Base-by-base conservation (phyloP, 1,140 invertebrate species). In the Aphelinus certus region DNA sequence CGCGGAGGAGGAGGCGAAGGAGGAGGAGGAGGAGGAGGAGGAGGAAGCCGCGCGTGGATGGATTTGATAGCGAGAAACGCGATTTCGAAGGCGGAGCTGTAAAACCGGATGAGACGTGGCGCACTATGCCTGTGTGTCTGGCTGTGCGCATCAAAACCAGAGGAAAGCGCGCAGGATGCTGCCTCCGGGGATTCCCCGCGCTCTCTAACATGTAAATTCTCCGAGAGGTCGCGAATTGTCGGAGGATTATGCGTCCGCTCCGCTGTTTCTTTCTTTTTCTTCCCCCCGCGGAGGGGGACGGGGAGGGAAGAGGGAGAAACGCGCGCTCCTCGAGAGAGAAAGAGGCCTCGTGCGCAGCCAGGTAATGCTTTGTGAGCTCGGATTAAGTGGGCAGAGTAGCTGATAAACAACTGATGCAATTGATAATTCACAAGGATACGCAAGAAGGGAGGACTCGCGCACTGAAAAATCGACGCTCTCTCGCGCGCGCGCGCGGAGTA, bases 1-100 rank as follows among this genome's bases (percentile, higher is more conserved):
- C 9, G 9, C 4, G 51, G 51, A 53, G 51, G 51, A 53, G 51
- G 51, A 53, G 51, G 9, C 4, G 51, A 9, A 53, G 51, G 51
- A 53, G 51, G 51, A 53, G 51, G 51, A 53, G 51, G 5, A n/a
- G 49, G 6, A 26, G 61, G 10, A 2, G 64, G 56, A 45, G 64
- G 57, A 53, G 64, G 48, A 67, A 73, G 64, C 71, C 71, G 49
- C 64, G 71, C 71, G 64, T 67, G 71, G 63, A 73, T 62, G 57
- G 63, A 66, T 66, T 73, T 51, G 71, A 66, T 58, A 65, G 61
- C n/a, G 48, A 71, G 70, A 69, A 43, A 7, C 68, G 60, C 49
- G 69, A 71, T 71, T 63, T 71, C 43, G 61, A 63, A 64, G 70
- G 61, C 61, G 70, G 60, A 65, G 63, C 63, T 51, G 63, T 53